A percentile compares a stretch with the other conserved stretches of the same genome.
Evolutionary conservation across 2,113 vertebrate species (phyloP).

Genomic region (Campylorhamphus procurvoides): DNA sequence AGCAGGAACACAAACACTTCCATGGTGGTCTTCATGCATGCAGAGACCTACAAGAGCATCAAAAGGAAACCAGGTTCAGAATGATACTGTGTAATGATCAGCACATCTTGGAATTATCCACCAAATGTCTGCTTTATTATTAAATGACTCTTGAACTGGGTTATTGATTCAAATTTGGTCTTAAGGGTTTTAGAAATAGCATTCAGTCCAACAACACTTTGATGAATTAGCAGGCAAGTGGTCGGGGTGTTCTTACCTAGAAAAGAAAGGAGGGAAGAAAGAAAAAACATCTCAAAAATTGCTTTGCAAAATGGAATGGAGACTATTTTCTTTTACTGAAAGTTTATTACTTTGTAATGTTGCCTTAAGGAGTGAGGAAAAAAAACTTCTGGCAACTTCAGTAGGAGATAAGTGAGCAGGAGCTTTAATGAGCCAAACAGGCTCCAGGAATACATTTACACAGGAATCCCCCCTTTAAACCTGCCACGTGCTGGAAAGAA

Average conservation of each 20-base stretch:
- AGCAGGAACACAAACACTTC: background rate
- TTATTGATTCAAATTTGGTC: background rate
- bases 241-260: background rate
- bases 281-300: background rate
- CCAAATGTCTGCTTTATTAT: background rate
- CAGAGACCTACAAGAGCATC: fast-evolving
- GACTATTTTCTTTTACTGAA: background rate
- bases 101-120: background rate
- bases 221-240: background rate
- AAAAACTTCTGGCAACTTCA: no score
- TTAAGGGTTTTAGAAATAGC: background rate
- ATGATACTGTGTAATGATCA: background rate
- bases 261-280: background rate
- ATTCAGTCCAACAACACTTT: background rate
- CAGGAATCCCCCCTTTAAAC: no score
- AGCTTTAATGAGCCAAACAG: no score
- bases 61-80: background rate
- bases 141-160: background rate
- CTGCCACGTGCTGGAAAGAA: no score
- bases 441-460: no score
- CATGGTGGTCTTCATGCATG: background rate
- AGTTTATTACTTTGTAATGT: background rate
- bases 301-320: background rate
- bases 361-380: no score
- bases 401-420: no score